Conservation (phyloP, 2,888 invertebrate species). For the Tachina grossa region DNA sequence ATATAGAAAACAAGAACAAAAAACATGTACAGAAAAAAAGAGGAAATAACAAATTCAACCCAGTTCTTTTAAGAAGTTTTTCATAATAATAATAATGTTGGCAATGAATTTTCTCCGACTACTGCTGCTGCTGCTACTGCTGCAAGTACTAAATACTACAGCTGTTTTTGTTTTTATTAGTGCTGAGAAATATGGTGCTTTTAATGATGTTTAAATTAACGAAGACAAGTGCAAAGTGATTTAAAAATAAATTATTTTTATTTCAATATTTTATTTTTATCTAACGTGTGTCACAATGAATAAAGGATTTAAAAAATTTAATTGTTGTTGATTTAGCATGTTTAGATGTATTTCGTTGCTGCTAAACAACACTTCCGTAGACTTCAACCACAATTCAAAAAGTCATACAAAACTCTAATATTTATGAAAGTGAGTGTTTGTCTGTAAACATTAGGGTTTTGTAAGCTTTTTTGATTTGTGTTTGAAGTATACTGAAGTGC, state of each 20-base stretch:
- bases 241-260: background rate
- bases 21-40: conserved; percentile 5
- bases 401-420: no score
- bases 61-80: conserved; percentile 57
- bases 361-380: no score
- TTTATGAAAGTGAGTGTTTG: no score
- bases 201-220: conserved; percentile 24
- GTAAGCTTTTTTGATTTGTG: no score
- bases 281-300: no score
- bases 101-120: conserved; percentile 62
- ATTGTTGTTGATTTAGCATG: no score
- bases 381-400: no score
- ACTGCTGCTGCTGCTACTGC: conserved; percentile 24
- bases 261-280: no score
- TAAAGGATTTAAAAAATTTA: no score
- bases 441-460: no score
- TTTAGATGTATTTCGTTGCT: no score
- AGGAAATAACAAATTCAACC: conserved; percentile 39
- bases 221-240: conserved; percentile 1
- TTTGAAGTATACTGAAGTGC: no score
- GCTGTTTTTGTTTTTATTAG: conserved; percentile 26
- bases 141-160: conserved; percentile 51
- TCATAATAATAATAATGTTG: conserved; percentile 51
- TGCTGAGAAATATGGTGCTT: conserved; percentile 10
- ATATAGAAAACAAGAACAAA: conserved; percentile 25